Conservation (phyloP, 2,888 invertebrate genomes). For the Cephalotes varians region DNA sequence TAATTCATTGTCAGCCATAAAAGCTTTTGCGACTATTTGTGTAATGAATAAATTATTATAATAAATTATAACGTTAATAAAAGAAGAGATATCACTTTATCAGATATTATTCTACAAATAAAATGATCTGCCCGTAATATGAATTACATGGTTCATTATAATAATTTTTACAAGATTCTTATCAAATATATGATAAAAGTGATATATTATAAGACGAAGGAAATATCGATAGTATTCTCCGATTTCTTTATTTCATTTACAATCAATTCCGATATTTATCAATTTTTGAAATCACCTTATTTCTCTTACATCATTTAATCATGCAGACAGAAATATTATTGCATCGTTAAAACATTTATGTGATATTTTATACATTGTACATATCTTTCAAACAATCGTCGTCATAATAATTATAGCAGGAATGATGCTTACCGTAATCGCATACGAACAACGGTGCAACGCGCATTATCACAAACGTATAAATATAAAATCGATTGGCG, state of each 20-base stretch:
- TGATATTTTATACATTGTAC: not conserved
- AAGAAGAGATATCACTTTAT: not conserved
- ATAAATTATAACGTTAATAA: no score
- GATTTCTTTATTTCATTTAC: not conserved
- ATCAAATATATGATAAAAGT: not conserved
- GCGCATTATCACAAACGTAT: not conserved
- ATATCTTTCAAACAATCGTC: not conserved
- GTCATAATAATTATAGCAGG: not conserved
- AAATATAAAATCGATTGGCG: slow-evolving; percentile 12
- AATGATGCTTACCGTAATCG: slow-evolving; percentile 7
- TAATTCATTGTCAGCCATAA: not conserved
- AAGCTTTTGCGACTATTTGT: not conserved
- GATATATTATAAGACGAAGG: not conserved
- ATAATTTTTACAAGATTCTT: not conserved
- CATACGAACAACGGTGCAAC: not conserved
- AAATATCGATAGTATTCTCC: not conserved
- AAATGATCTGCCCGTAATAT: not conserved
- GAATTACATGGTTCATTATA: not conserved
- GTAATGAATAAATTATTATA: slow-evolving; percentile 15
- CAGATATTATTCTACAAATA: not conserved
- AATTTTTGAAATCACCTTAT: not conserved
- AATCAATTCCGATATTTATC: not conserved
- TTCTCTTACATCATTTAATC: not conserved
- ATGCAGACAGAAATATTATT: not conserved
- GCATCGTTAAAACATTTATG: slow-evolving; percentile 21